phyloP scores from a whole-genome alignment of 2,888 invertebrate genomes.

The Pediacus dermestoides region DNA sequence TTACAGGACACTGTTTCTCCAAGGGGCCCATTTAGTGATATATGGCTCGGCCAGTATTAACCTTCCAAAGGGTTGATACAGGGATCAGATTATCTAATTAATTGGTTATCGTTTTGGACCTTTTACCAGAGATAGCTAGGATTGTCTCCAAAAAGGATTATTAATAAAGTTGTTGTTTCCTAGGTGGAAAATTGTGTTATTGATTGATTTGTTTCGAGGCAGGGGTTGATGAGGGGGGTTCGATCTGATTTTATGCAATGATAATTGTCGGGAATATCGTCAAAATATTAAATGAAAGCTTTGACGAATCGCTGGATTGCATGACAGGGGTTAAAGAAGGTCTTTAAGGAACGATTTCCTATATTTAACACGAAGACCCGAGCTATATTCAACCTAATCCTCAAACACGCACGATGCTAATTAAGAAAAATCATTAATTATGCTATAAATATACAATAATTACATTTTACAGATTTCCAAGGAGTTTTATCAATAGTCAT shows the following conservation, averaged over 20 bases:
- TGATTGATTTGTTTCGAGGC: constrained; percentile 16
- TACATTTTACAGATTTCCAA: constrained; percentile 36
- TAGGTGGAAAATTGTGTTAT: constrained; percentile 9
- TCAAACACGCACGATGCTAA: constrained; percentile 46
- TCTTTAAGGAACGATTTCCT: constrained; percentile 40
- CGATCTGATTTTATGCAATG: constrained; percentile 20
- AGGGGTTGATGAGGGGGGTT: constrained; percentile 3
- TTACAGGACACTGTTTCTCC: constrained; percentile 19
- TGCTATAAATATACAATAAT: constrained; percentile 44
- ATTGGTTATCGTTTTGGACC: constrained; percentile 10
- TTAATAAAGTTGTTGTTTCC: too few species aligned
- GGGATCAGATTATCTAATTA: constrained; percentile 10
- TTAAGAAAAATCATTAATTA: constrained; percentile 49
- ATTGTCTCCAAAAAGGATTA: too few species aligned
- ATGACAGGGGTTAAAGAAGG: constrained; percentile 37
- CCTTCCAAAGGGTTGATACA: constrained; percentile 7
- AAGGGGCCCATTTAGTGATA: constrained; percentile 4
- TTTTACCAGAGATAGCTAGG: too few species aligned
- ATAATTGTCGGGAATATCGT: constrained; percentile 38
- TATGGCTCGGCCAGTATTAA: constrained; percentile 7
- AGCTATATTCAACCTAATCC: constrained; percentile 37
- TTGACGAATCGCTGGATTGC: constrained; percentile 46
- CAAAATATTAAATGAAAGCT: constrained; percentile 42
- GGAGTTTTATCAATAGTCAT: too few species aligned
- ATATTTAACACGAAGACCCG: constrained; percentile 36